These are phyloP conservation scores for Cryptus armator DNA, from an alignment of 2,888 invertebrate species.

Conservation along the genomic window DNA sequence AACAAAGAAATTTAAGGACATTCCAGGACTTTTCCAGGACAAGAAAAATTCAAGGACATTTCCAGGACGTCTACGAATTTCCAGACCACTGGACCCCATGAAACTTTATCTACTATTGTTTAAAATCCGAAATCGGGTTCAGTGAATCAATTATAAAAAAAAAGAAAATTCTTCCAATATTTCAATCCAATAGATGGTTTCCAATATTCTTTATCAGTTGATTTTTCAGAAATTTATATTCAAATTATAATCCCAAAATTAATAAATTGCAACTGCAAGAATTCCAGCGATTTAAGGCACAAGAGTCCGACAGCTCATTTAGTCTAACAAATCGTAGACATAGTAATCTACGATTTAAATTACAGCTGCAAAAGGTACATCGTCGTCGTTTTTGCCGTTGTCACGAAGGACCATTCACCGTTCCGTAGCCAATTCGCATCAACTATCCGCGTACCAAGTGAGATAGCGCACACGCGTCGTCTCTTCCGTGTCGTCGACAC, in stretches of 20 bases:
- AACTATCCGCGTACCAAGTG: conserved; percentile 8
- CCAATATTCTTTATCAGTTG: too few relatives aligned
- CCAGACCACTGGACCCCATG: too few relatives aligned
- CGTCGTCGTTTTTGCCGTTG: background rate
- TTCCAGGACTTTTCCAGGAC: too few relatives aligned
- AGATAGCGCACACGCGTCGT: conserved; percentile 7
- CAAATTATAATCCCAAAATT: background rate
- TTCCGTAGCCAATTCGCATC: background rate
- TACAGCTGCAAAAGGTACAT: conserved; percentile 15
- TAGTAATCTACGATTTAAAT: background rate
- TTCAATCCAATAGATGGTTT: too few relatives aligned
- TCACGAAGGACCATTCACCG: conserved; percentile 1
- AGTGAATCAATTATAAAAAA: too few relatives aligned
- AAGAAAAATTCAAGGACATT: too few relatives aligned
- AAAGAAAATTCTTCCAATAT: too few relatives aligned
- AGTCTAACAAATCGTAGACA: background rate
- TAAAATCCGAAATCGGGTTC: too few relatives aligned
- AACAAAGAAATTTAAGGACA: too few relatives aligned
- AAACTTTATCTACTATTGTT: too few relatives aligned
- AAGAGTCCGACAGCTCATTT: background rate
- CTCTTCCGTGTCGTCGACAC: conserved; percentile 19
- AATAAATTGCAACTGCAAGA: background rate
- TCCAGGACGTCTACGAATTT: too few relatives aligned
- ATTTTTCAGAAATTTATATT: too few relatives aligned
- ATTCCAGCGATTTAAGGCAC: background rate